A percentile compares a stretch with the other conserved stretches of the same genome.
Evolutionary conservation across 1,140 invertebrate genomes (phyloP).

Genomic region (Proctacanthus coquilletti): DNA sequence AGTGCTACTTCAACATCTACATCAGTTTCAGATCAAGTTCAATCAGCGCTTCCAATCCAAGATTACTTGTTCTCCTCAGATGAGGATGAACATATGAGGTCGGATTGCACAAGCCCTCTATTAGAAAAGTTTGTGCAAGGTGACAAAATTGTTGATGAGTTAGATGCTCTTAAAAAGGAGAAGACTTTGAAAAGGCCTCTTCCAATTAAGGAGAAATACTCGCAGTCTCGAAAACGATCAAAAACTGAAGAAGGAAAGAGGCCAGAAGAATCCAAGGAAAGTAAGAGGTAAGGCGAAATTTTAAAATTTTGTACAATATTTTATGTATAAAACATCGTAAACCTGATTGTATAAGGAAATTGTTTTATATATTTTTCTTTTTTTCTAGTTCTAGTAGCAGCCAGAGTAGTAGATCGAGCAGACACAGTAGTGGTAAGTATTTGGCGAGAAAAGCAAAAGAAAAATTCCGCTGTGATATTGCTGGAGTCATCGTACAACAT

Average conservation of each 20-base stretch:
- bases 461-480: conserved; percentile 75
- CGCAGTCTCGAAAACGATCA: background rate
- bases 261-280: conserved; percentile 8
- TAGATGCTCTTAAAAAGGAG: conserved; percentile 12
- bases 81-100: conserved; percentile 11
- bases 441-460: conserved; percentile 43
- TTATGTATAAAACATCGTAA: background rate
- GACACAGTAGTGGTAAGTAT: no score
- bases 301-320: background rate
- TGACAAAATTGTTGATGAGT: conserved; percentile 25
- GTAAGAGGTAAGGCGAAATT: conserved; percentile 7
- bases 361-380: background rate
- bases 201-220: background rate
- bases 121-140: conserved; percentile 13
- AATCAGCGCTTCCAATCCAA: conserved; percentile 14
- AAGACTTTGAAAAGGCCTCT: conserved; percentile 7
- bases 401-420: no score
- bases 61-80: conserved; percentile 23
- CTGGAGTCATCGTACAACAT: conserved; percentile 73
- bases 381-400: background rate
- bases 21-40: no score
- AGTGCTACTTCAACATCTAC: no score
- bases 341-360: no score
- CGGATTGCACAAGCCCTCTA: conserved; percentile 6
- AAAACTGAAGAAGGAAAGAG: conserved; percentile 9